Evolutionary conservation across 1,140 invertebrate genomes (phyloP).

Genomic region (Neodiprion lecontei): DNA sequence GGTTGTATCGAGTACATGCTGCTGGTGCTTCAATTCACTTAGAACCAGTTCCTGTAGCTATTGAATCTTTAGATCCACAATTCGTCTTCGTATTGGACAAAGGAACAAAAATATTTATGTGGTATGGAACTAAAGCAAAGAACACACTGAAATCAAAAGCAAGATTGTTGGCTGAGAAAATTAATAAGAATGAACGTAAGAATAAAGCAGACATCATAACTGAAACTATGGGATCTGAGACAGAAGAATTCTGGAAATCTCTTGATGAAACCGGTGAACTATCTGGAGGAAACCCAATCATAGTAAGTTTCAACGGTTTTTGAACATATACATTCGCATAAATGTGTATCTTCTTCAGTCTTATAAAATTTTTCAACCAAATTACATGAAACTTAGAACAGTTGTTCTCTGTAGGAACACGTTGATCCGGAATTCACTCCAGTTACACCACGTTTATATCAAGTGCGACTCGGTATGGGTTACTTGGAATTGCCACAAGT

Average conservation of each 20-base stretch:
- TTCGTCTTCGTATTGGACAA: conserved; percentile 94
- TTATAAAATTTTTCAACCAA: background rate
- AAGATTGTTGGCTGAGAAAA: conserved; percentile 95
- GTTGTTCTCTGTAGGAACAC: conserved; percentile 71
- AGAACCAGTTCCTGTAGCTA: conserved; percentile 81
- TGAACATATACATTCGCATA: no score
- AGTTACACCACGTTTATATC: conserved; percentile 84
- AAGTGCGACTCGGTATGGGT: conserved; percentile 96
- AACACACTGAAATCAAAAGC: conserved; percentile 95
- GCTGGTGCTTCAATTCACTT: conserved; percentile 89
- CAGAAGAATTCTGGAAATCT: conserved; percentile 82
- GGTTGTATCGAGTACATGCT: conserved; percentile 90
- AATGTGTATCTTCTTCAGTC: no score
- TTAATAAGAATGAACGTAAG: conserved; percentile 98
- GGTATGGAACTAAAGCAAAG: conserved; percentile 92
- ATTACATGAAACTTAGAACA: background rate
- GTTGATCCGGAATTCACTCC: conserved; percentile 82
- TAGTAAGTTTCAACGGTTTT: background rate
- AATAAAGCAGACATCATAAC: conserved; percentile 91
- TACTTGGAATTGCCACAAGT: conserved; percentile 98
- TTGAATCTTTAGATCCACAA: conserved; percentile 83
- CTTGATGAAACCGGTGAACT: conserved; percentile 58
- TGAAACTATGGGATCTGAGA: conserved; percentile 83
- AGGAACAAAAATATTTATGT: conserved; percentile 88
- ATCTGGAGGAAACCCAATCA: background rate